These are phyloP conservation scores for Arctia plantaginis DNA, from an alignment of 2,888 invertebrate genomes.

Conservation along the genomic window DNA sequence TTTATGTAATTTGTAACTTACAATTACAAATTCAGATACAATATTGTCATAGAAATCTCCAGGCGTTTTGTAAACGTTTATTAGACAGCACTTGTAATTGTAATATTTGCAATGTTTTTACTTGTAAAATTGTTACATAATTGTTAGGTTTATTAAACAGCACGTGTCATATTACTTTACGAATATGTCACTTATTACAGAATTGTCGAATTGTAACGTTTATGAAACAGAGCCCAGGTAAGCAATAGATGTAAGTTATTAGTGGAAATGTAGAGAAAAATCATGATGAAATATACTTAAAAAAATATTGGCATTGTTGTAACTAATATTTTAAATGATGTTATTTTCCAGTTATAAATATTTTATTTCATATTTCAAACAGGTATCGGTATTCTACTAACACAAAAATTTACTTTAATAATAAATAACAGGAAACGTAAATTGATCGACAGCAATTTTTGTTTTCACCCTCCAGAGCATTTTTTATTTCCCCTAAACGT, in stretches of 20 bases:
- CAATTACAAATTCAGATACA: no score
- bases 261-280: background rate
- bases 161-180: no score
- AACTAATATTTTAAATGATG: background rate
- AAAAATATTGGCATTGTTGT: background rate
- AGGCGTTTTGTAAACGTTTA: no score
- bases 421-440: conserved; percentile 8
- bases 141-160: no score
- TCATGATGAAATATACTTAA: background rate
- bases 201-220: no score
- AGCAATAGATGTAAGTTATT: background rate
- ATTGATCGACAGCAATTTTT: conserved; percentile 24
- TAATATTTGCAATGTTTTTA: no score
- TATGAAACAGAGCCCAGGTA: no score
- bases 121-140: no score
- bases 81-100: no score
- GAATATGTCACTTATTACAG: no score
- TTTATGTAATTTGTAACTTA: no score
- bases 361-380: background rate
- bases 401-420: conserved; percentile 1
- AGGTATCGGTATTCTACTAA: background rate
- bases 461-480: conserved; percentile 24
- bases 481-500: conserved; percentile 43
- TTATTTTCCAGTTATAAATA: background rate
- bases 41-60: no score